Evolutionary conservation across 2,888 invertebrate species (phyloP).

Genomic region (Cantharis lateralis): DNA sequence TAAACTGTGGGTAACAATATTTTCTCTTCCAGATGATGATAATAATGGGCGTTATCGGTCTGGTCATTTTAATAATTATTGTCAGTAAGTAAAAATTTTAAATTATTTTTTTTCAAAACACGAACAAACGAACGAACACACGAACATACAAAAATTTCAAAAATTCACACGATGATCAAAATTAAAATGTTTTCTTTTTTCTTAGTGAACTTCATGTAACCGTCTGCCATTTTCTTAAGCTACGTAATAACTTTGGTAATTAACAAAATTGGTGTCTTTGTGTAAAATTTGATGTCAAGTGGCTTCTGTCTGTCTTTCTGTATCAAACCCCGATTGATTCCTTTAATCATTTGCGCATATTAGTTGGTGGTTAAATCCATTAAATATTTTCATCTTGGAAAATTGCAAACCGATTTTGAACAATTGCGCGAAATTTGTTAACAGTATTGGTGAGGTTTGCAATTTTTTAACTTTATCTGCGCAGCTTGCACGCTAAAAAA

Average conservation of each 20-base stretch:
- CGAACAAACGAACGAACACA: background rate
- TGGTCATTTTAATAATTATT: conserved; percentile 79
- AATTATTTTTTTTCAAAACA: background rate
- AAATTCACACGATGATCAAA: background rate
- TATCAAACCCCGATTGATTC: conserved; percentile 40
- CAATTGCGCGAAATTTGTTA: background rate
- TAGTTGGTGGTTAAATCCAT: background rate
- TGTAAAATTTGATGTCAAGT: conserved; percentile 49
- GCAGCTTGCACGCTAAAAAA: background rate
- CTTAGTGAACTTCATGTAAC: conserved; percentile 58
- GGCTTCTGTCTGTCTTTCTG: conserved; percentile 55
- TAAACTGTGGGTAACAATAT: no score
- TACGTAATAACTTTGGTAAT: conserved; percentile 50
- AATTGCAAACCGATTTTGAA: background rate
- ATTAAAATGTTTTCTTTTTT: conserved; percentile 35
- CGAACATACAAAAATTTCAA: background rate
- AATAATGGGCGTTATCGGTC: conserved; percentile 85
- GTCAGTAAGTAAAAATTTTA: conserved; percentile 67
- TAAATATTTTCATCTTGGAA: conserved; percentile 1
- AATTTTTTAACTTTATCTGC: background rate
- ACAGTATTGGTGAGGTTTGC: background rate
- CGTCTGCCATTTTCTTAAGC: conserved; percentile 42
- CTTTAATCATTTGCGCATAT: conserved; percentile 25
- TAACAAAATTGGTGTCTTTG: conserved; percentile 46
- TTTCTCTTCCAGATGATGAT: conserved; percentile 73